These are phyloP conservation scores for Enteromius fasciolatus DNA, from an alignment of 2,797 vertebrate species.

Conservation along the genomic window DNA sequence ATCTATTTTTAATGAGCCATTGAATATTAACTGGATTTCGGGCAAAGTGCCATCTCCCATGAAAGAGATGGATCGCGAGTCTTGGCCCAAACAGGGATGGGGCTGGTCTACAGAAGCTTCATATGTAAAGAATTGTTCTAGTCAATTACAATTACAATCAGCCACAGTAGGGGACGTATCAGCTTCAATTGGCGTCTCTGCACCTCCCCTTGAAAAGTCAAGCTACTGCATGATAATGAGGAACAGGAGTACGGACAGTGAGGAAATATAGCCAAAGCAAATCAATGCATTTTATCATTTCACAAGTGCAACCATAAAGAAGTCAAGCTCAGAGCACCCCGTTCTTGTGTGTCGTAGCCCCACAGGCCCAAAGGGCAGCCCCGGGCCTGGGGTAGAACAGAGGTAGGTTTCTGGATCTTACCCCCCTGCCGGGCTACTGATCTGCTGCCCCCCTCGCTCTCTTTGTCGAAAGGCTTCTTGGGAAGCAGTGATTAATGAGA, in stretches of 20 bases:
- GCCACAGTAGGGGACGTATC: slow-evolving; percentile 73
- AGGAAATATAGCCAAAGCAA: slow-evolving; percentile 2
- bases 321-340: slow-evolving; percentile 1
- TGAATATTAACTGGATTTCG: slow-evolving; percentile 84
- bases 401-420: slow-evolving; percentile 62
- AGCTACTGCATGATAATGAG: slow-evolving; percentile 70
- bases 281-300: background rate
- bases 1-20: slow-evolving; percentile 84
- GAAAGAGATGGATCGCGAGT: slow-evolving; percentile 72
- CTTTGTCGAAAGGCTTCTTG: slow-evolving; percentile 78
- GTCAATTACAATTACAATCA: slow-evolving; percentile 84
- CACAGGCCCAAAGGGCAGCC: slow-evolving; percentile 61
- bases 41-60: slow-evolving; percentile 76
- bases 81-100: slow-evolving; percentile 62
- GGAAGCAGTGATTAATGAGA: slow-evolving; percentile 88
- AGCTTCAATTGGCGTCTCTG: slow-evolving; percentile 66
- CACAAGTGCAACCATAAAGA: background rate
- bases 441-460: slow-evolving; percentile 48
- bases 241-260: slow-evolving; percentile 36
- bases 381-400: slow-evolving; percentile 60
- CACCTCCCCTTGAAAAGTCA: slow-evolving; percentile 63
- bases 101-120: slow-evolving; percentile 71
- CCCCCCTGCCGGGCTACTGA: slow-evolving; percentile 66
- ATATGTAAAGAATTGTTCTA: slow-evolving; percentile 77
- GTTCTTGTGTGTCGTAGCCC: slow-evolving; percentile 18